phyloP scores from a whole-genome alignment of 2,888 invertebrate genomes.

The Hirudinaria manillensis region DNA sequence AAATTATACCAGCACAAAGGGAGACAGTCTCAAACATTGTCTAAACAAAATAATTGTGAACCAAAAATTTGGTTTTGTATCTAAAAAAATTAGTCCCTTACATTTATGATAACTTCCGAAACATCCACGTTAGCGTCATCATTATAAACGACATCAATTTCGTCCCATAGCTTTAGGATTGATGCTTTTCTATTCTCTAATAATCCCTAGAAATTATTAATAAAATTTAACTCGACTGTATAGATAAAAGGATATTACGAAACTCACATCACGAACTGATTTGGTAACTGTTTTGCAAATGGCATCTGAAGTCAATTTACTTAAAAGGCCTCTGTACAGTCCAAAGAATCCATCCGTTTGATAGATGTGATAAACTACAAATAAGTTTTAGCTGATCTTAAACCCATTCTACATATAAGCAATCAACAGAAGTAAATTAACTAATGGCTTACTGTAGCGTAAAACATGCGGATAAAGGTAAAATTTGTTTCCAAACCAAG shows the following conservation, averaged over 20 bases:
- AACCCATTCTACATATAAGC: too few species aligned
- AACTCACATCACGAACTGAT: background rate
- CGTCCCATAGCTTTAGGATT: background rate
- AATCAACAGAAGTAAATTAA: too few species aligned
- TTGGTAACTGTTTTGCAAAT: slow-evolving; percentile 24
- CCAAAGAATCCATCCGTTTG: slow-evolving; percentile 33
- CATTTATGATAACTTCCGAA: background rate
- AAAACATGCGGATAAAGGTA: slow-evolving; percentile 32
- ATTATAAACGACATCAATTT: background rate
- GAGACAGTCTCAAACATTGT: slow-evolving; percentile 62
- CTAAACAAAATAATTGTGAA: slow-evolving; percentile 37
- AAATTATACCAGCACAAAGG: slow-evolving; percentile 67
- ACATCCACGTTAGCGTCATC: background rate
- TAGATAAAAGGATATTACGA: background rate
- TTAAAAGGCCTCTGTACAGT: slow-evolving; percentile 28
- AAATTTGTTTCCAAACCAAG: slow-evolving; percentile 16
- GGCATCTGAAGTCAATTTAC: slow-evolving; percentile 6
- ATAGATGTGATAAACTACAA: slow-evolving; percentile 31
- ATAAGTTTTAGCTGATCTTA: too few species aligned
- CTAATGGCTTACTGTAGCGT: slow-evolving; percentile 22
- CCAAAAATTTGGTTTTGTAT: background rate
- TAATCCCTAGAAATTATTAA: slow-evolving; percentile 7
- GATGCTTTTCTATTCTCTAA: background rate
- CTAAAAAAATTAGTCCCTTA: background rate
- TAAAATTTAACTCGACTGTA: background rate